Percentiles rank a stretch among this genome's conserved stretches.
These are phyloP conservation scores for Ancistrus triradiatus DNA, from an alignment of 2,113 vertebrate species.

Conservation along the genomic window DNA sequence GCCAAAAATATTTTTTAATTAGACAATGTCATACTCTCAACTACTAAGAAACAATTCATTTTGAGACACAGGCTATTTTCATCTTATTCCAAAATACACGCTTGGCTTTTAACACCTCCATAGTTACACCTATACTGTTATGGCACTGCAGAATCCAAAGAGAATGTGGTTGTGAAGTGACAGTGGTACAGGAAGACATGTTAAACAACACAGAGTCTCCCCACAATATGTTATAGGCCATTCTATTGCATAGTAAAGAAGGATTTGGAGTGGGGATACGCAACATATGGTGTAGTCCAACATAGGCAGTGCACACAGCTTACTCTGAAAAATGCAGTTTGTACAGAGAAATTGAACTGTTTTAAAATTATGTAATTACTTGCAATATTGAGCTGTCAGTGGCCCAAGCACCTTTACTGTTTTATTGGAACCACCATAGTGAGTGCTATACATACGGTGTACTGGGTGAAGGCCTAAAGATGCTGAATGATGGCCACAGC, in stretches of 20 bases:
- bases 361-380: too few relatives aligned
- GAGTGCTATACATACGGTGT: too few relatives aligned
- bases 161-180: slow-evolving; percentile 44
- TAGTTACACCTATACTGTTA: slow-evolving; percentile 49
- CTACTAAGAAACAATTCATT: slow-evolving; percentile 5
- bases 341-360: neutral
- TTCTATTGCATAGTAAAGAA: slow-evolving; percentile 92
- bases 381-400: too few relatives aligned
- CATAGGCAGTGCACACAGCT: slow-evolving; percentile 30
- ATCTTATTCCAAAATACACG: slow-evolving; percentile 26
- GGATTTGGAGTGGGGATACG: slow-evolving; percentile 66
- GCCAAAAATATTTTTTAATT: too few relatives aligned
- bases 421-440: too few relatives aligned
- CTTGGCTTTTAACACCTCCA: slow-evolving; percentile 54
- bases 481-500: too few relatives aligned
- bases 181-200: slow-evolving; percentile 75
- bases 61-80: slow-evolving; percentile 5
- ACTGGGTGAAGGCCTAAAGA: too few relatives aligned
- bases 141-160: slow-evolving; percentile 71
- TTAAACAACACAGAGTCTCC: slow-evolving; percentile 71
- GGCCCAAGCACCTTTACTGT: too few relatives aligned
- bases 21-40: slow-evolving; percentile 10
- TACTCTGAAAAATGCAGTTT: neutral
- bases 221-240: slow-evolving; percentile 59
- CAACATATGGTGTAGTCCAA: slow-evolving; percentile 40